A percentile compares a stretch with the other conserved stretches of the same genome.
These are phyloP conservation scores for Cephalopterus ornatus DNA, from an alignment of 2,113 vertebrate genomes.

Conservation along the genomic window DNA sequence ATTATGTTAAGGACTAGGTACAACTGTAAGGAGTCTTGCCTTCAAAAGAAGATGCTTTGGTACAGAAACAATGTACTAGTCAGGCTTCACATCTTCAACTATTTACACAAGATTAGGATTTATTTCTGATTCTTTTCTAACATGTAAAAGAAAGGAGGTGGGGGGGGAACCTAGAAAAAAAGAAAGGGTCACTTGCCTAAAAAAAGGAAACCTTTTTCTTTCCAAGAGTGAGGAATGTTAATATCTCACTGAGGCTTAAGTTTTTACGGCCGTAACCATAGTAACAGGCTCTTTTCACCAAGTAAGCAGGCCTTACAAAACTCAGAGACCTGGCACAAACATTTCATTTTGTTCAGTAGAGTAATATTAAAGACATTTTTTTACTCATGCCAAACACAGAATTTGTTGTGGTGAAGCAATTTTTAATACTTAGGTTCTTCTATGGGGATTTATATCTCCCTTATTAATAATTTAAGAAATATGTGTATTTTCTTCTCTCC, in stretches of 20 bases:
- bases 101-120: constrained; percentile 70
- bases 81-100: constrained; percentile 56
- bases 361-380: constrained; percentile 67
- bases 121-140: constrained; percentile 64
- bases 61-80: constrained; percentile 55
- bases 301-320: constrained; percentile 74
- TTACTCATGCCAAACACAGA: constrained; percentile 52
- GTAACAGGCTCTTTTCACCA: constrained; percentile 79
- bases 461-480: not conserved
- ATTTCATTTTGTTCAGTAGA: constrained; percentile 68
- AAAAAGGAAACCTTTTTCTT: constrained; percentile 66
- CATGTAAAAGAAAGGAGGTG: constrained; percentile 51
- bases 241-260: constrained; percentile 85
- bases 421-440: constrained; percentile 36
- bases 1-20: constrained; percentile 35
- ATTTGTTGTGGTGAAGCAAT: constrained; percentile 46
- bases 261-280: constrained; percentile 84
- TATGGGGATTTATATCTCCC: not conserved
- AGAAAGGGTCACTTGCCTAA: constrained; percentile 64
- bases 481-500: not conserved
- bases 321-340: constrained; percentile 67
- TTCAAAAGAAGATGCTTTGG: constrained; percentile 58
- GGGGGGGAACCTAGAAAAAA: constrained; percentile 2
- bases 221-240: constrained; percentile 83
- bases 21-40: constrained; percentile 52